A percentile compares a stretch with the other conserved stretches of the same genome.
These are phyloP conservation scores for Semnornis frantzii DNA, from an alignment of 2,113 vertebrate genomes.

Conservation along the genomic window DNA sequence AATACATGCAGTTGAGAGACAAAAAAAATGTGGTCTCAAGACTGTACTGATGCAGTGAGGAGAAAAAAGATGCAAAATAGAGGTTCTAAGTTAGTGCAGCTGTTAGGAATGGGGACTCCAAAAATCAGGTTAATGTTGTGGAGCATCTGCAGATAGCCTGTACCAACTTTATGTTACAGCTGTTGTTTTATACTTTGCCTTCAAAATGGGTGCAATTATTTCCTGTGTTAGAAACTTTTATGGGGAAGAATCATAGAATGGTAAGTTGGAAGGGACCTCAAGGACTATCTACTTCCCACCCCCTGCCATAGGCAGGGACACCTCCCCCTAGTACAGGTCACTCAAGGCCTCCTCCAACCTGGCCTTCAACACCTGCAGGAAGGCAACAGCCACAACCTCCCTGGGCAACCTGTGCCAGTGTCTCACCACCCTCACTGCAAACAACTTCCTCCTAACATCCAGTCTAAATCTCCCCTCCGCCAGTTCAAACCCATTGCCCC, in stretches of 20 bases:
- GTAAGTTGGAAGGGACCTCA: too few species aligned
- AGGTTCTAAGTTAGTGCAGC: background rate
- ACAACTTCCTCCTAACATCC: too few species aligned
- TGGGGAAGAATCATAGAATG: background rate
- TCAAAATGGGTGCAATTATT: background rate
- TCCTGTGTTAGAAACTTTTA: background rate
- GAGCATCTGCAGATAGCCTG: background rate
- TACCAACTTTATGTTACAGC: background rate
- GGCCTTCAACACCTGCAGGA: too few species aligned
- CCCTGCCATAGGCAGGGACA: too few species aligned
- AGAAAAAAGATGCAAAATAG: background rate
- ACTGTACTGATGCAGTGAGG: background rate
- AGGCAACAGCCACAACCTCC: too few species aligned
- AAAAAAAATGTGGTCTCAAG: background rate
- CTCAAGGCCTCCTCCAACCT: too few species aligned
- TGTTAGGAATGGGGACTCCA: background rate
- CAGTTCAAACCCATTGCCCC: too few species aligned
- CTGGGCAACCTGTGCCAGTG: too few species aligned
- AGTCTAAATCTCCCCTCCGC: too few species aligned
- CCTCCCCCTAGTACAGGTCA: too few species aligned
- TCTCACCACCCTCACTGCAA: too few species aligned
- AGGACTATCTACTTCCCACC: too few species aligned
- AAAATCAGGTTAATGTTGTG: background rate
- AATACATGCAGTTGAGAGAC: conserved; percentile 37
- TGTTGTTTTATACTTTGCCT: background rate